Conservation (phyloP, 2,888 invertebrate genomes). For the Xestia xanthographa region DNA sequence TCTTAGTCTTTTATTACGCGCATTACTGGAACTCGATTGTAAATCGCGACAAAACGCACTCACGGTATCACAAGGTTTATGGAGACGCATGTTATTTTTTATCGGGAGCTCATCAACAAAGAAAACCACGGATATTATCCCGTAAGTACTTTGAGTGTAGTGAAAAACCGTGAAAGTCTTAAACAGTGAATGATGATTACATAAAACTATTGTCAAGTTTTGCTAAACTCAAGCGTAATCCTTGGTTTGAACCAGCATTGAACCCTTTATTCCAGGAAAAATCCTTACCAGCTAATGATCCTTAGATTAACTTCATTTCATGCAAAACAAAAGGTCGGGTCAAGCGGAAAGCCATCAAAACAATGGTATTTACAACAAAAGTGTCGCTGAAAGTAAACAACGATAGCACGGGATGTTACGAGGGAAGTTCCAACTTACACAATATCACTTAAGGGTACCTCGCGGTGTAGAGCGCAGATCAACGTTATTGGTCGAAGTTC, state of each 20-base stretch:
- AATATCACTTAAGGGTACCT: constrained; percentile 64
- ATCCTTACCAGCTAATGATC: constrained; percentile 47
- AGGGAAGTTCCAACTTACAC: constrained; percentile 60
- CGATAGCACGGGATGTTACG: constrained; percentile 22
- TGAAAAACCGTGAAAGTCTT: too few species aligned
- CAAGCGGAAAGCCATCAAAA: constrained; percentile 48
- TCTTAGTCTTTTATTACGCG: too few species aligned
- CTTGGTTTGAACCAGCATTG: neutral
- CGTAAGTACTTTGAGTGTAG: too few species aligned
- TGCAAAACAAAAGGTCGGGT: constrained; percentile 52
- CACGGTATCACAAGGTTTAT: too few species aligned
- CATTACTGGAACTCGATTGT: too few species aligned
- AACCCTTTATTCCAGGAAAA: constrained; percentile 27
- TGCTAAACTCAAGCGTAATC: neutral
- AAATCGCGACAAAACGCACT: too few species aligned
- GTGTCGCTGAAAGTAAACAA: constrained; percentile 57
- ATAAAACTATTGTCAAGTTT: neutral
- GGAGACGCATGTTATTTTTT: too few species aligned
- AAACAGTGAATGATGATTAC: too few species aligned
- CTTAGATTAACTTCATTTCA: constrained; percentile 40
- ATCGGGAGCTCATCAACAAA: too few species aligned
- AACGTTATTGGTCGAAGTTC: constrained; percentile 74
- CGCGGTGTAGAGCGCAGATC: constrained; percentile 57
- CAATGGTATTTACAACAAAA: constrained; percentile 56
- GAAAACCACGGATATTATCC: too few species aligned